Evolutionary conservation across 2,113 vertebrate genomes (phyloP).

Genomic region (Daphoenositta chrysoptera): DNA sequence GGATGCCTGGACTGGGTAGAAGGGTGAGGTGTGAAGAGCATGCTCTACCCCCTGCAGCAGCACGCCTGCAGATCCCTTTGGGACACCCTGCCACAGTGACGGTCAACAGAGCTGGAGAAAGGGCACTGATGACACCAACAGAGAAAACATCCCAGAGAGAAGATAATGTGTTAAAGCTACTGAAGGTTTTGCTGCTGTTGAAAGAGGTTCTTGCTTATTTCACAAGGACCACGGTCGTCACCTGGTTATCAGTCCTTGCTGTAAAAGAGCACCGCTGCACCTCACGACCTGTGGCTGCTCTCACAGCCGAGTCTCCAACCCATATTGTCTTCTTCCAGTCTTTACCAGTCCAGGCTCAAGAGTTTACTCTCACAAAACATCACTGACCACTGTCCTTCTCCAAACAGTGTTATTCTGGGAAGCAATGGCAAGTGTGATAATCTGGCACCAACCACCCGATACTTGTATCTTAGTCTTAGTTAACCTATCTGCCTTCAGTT

Average conservation of each 20-base stretch:
- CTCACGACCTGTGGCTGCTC: background rate
- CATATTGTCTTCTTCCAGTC: background rate
- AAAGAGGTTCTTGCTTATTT: background rate
- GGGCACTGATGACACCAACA: background rate
- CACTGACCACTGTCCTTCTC: background rate
- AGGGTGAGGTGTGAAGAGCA: rapidly evolving
- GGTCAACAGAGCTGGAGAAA: background rate
- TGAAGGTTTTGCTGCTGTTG: background rate
- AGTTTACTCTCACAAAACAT: background rate
- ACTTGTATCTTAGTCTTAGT: background rate
- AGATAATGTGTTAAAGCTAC: background rate
- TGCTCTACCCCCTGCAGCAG: background rate
- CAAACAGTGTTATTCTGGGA: background rate
- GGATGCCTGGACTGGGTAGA: background rate
- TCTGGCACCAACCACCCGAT: background rate
- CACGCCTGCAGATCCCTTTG: rapidly evolving
- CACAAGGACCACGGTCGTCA: background rate
- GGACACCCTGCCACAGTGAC: background rate
- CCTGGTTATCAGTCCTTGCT: rapidly evolving
- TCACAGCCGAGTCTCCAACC: background rate
- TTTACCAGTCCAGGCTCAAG: background rate
- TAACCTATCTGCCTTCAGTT: background rate
- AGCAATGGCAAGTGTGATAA: background rate
- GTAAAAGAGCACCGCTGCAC: background rate
- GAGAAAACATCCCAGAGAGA: background rate